Conservation (phyloP, 2,888 invertebrate genomes). For the Volucella bombylans region DNA sequence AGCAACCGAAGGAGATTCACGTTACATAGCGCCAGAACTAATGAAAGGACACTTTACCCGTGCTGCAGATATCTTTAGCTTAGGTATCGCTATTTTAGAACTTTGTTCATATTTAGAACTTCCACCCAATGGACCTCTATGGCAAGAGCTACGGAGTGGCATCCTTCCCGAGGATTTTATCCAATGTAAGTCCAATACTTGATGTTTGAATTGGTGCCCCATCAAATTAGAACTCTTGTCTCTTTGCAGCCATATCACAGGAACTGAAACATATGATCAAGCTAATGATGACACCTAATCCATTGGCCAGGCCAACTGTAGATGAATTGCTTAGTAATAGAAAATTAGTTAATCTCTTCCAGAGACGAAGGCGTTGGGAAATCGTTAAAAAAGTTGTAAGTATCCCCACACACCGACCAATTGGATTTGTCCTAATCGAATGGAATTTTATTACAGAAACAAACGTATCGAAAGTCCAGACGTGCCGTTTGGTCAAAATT, state of each 20-base stretch:
- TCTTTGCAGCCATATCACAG: constrained; percentile 81
- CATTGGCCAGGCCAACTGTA: constrained; percentile 83
- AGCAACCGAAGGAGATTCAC: constrained; percentile 88
- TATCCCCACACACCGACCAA: not conserved
- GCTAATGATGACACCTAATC: constrained; percentile 85
- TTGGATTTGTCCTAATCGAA: not conserved
- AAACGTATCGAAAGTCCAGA: constrained; percentile 78
- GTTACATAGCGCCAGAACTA: constrained; percentile 89
- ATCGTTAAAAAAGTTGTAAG: constrained; percentile 78
- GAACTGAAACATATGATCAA: constrained; percentile 84
- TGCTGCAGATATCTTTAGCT: constrained; percentile 89
- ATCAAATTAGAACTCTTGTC: constrained; percentile 37
- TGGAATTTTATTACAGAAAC: constrained; percentile 76
- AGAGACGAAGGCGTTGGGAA: constrained; percentile 78
- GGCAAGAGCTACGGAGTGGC: constrained; percentile 87
- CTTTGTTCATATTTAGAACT: constrained; percentile 87
- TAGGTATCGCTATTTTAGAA: constrained; percentile 89
- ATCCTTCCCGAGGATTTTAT: constrained; percentile 83
- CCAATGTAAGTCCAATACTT: constrained; percentile 77
- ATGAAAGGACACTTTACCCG: constrained; percentile 86
- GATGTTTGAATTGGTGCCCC: not conserved
- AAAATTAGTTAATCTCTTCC: constrained; percentile 77
- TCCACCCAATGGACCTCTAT: constrained; percentile 87
- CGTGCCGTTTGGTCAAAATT: constrained; percentile 80
- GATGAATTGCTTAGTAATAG: constrained; percentile 83